Conservation (phyloP, 2,797 vertebrate genomes). For the Champsocephalus esox region DNA sequence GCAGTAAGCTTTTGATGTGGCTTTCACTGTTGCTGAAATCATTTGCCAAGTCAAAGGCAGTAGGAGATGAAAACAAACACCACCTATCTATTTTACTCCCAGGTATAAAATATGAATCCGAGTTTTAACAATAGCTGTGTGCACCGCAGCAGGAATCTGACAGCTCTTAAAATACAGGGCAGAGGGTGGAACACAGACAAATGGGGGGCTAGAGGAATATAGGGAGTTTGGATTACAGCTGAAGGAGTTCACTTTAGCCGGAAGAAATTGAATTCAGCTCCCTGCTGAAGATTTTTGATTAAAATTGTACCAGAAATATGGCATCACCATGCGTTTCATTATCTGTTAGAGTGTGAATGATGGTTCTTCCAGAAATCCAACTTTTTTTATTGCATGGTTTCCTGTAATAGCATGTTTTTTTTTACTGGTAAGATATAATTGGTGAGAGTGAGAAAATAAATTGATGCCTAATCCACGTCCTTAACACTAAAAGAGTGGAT, state of each 20-base stretch:
- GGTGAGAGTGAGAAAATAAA: slow-evolving; percentile 26
- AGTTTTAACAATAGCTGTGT: slow-evolving; percentile 56
- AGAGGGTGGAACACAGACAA: slow-evolving; percentile 48
- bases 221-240: slow-evolving; percentile 42
- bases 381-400: slow-evolving; percentile 43
- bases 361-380: slow-evolving; percentile 13
- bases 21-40: slow-evolving; percentile 41
- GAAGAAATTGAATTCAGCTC: slow-evolving; percentile 36
- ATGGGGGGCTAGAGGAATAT: slow-evolving; percentile 32
- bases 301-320: slow-evolving; percentile 34
- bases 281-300: slow-evolving; percentile 35
- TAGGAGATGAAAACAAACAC: slow-evolving; percentile 69
- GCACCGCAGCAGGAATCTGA: slow-evolving; percentile 60
- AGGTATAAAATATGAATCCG: slow-evolving; percentile 72
- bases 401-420: slow-evolving; percentile 42
- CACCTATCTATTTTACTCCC: slow-evolving; percentile 48
- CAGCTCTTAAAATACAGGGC: slow-evolving; percentile 61
- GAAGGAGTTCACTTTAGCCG: slow-evolving; percentile 9
- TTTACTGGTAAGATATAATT: slow-evolving; percentile 58
- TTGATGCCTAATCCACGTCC: slow-evolving; percentile 36
- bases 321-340: slow-evolving; percentile 17
- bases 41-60: slow-evolving; percentile 51
- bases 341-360: slow-evolving; percentile 25
- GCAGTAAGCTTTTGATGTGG: slow-evolving; percentile 39
- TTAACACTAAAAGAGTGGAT: not conserved